These are phyloP conservation scores for Atlantisia rogersi DNA, from an alignment of 2,113 vertebrate species.

Conservation along the genomic window DNA sequence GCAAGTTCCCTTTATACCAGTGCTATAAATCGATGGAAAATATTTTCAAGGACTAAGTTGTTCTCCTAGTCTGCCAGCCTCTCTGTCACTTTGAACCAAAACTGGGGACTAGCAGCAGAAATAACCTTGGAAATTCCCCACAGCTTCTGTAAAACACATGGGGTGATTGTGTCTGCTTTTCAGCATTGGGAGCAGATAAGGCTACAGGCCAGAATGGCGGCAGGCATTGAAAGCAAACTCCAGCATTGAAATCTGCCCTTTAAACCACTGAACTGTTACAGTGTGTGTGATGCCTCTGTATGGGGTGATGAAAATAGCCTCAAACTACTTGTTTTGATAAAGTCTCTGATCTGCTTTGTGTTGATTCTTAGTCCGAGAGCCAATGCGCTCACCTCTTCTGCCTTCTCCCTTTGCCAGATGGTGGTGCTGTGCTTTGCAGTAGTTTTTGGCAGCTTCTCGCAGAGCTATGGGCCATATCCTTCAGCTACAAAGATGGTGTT, in stretches of 20 bases:
- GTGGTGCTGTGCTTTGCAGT: constrained; percentile 92
- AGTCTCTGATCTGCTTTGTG: not conserved
- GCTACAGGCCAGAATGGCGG: not conserved
- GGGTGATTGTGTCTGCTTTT: not conserved
- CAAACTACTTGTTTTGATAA: not conserved
- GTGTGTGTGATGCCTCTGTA: not conserved
- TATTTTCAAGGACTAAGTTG: not conserved
- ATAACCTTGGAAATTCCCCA: not conserved
- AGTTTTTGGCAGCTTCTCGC: constrained; percentile 91
- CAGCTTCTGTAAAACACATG: not conserved
- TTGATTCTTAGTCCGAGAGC: not conserved
- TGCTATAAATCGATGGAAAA: constrained; percentile 4
- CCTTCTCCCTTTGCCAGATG: constrained; percentile 75
- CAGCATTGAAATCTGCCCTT: not conserved
- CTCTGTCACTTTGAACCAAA: not conserved
- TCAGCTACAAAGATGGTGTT: constrained; percentile 84
- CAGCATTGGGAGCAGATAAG: not conserved
- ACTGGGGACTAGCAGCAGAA: not conserved
- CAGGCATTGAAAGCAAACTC: not conserved
- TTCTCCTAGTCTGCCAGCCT: not conserved
- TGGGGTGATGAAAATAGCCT: not conserved
- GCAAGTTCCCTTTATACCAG: not conserved
- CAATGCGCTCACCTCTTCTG: not conserved
- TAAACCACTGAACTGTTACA: not conserved
- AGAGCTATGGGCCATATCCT: constrained; percentile 83